Evolutionary conservation across 2,113 vertebrate species (phyloP).

Genomic region (Pipra filicauda): DNA sequence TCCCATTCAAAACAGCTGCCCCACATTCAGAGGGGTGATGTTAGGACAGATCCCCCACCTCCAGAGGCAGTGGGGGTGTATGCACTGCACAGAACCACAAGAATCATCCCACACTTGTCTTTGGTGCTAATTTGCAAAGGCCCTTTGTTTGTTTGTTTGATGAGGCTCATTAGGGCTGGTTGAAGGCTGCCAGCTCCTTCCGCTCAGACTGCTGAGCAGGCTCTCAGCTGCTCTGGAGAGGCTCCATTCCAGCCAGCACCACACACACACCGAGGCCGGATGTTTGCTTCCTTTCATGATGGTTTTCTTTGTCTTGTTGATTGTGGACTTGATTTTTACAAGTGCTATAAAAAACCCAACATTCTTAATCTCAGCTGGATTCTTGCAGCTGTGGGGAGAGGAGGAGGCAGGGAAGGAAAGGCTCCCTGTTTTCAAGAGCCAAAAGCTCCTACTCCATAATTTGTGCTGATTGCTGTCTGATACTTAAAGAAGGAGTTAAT

Average conservation of each 20-base stretch:
- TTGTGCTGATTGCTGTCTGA: conserved; percentile 59
- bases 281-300: conserved; percentile 34
- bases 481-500: conserved; percentile 57
- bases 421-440: conserved; percentile 22
- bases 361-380: conserved; percentile 30
- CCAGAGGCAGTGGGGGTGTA: not conserved
- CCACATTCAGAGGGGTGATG: fast-evolving
- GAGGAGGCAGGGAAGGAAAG: not conserved
- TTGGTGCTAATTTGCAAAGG: not conserved
- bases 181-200: conserved; percentile 53
- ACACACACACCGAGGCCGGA: not conserved
- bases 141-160: conserved; percentile 30
- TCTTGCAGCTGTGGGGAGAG: conserved; percentile 30
- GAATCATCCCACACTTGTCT: not conserved
- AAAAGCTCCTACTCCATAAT: conserved; percentile 1
- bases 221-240: conserved; percentile 29
- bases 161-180: conserved; percentile 40
- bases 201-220: conserved; percentile 43
- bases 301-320: conserved; percentile 49
- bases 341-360: not conserved
- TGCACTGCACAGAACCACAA: not conserved
- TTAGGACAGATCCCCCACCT: not conserved
- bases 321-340: conserved; percentile 58
- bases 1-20: not conserved
- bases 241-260: not conserved